Percentiles rank a stretch among this genome's conserved stretches.
Evolutionary conservation across 2,113 vertebrate genomes (phyloP).

Genomic region (Terrapene triunguis): DNA sequence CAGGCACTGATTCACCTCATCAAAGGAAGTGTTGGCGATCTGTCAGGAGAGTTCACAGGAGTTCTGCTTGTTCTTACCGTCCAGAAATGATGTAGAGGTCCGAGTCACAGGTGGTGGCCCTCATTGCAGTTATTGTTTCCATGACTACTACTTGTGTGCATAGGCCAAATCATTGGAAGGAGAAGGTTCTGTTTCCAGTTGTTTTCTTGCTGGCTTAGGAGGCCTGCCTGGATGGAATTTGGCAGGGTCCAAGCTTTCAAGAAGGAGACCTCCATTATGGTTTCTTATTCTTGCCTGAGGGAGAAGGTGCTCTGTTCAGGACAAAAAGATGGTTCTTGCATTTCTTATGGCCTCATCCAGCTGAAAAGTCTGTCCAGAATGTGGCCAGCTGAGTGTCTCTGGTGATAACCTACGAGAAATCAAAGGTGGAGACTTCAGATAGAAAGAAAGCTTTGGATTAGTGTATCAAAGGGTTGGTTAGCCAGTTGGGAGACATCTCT

Average conservation of each 20-base stretch:
- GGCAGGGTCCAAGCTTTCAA: not conserved
- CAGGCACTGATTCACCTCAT: not conserved
- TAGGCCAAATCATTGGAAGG: not conserved
- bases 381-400: not conserved
- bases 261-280: not conserved
- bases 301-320: not conserved
- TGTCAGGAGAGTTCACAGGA: rapidly evolving
- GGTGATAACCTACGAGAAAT: not conserved
- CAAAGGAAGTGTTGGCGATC: not conserved
- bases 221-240: not conserved
- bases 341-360: not conserved
- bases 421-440: not conserved
- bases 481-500: not conserved
- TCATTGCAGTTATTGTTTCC: not conserved
- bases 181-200: not conserved
- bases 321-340: not conserved
- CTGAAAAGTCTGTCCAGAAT: not conserved
- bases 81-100: not conserved
- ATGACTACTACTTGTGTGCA: not conserved
- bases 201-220: not conserved
- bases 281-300: not conserved
- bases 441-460: not conserved
- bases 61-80: not conserved
- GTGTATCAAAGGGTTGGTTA: not conserved
- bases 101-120: not conserved